Evolutionary conservation across 2,113 vertebrate genomes (phyloP).

Genomic region (Rhodinocichla rosea): DNA sequence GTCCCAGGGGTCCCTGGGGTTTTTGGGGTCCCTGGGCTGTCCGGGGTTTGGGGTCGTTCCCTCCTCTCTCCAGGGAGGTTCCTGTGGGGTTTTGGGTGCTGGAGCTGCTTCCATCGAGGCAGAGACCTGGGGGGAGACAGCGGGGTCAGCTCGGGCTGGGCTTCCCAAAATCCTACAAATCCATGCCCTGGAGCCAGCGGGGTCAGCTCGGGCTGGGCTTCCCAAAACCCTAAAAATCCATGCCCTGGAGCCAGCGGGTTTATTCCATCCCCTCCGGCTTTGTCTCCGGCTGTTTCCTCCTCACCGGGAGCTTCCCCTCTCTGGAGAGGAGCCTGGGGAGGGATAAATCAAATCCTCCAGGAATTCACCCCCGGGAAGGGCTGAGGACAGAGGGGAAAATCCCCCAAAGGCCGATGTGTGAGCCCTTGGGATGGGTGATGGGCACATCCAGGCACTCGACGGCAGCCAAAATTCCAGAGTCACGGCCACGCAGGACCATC

Average conservation of each 20-base stretch:
- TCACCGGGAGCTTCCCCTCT: neutral
- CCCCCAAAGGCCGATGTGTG: fast-evolving
- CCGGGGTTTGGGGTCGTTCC: neutral
- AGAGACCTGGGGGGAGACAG: neutral
- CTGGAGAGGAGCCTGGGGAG: neutral
- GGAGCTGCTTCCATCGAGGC: neutral
- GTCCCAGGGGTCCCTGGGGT: too few relatives aligned
- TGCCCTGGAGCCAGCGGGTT: too few relatives aligned
- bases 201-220: fast-evolving
- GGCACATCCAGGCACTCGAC: neutral
- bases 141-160: neutral
- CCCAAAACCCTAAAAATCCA: too few relatives aligned
- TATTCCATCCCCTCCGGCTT: neutral
- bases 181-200: neutral
- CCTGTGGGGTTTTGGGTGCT: neutral
- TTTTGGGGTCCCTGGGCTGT: neutral
- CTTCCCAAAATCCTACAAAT: neutral
- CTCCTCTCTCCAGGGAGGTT: neutral
- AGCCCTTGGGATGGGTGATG: neutral
- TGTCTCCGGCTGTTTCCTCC: neutral
- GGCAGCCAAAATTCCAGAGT: neutral
- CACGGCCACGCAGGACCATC: neutral
- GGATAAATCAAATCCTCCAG: neutral
- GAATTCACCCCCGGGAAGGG: neutral
- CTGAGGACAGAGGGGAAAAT: neutral